Evolutionary conservation across 2,888 invertebrate genomes (phyloP).

Genomic region (Protophormia terraenovae): DNA sequence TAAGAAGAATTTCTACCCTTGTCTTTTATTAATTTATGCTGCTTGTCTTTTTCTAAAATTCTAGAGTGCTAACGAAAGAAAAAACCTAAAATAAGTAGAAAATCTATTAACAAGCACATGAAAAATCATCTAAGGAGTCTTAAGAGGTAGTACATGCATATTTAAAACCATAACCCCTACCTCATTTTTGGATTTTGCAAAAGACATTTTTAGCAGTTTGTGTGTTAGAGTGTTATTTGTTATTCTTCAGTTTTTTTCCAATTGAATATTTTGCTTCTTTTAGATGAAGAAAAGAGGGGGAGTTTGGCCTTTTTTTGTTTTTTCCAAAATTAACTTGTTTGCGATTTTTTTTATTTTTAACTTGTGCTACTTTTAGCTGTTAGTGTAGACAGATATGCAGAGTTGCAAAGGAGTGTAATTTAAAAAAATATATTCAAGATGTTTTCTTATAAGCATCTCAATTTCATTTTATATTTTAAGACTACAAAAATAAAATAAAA

Average conservation of each 20-base stretch:
- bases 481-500: not conserved
- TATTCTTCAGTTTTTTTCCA: slow-evolving; percentile 15
- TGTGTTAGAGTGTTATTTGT: not conserved
- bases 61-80: not conserved
- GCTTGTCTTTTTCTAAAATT: not conserved
- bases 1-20: not conserved
- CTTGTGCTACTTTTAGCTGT: not conserved
- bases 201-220: not conserved
- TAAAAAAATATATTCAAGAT: too few species aligned
- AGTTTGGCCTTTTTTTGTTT: slow-evolving; percentile 34
- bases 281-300: not conserved
- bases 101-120: slow-evolving; percentile 33
- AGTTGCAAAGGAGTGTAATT: not conserved
- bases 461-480: too few species aligned
- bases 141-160: slow-evolving; percentile 10
- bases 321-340: slow-evolving; percentile 52
- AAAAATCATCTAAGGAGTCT: slow-evolving; percentile 28
- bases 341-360: not conserved
- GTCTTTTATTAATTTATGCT: slow-evolving; percentile 16
- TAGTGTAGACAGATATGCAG: not conserved
- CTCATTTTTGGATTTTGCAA: not conserved
- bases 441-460: too few species aligned
- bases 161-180: not conserved
- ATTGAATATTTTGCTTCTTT: slow-evolving; percentile 25
- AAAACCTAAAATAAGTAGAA: not conserved